A percentile compares a stretch with the other conserved stretches of the same genome.
Conservation (phyloP, 2,797 vertebrate genomes). For the Scomberomorus guttatus region DNA sequence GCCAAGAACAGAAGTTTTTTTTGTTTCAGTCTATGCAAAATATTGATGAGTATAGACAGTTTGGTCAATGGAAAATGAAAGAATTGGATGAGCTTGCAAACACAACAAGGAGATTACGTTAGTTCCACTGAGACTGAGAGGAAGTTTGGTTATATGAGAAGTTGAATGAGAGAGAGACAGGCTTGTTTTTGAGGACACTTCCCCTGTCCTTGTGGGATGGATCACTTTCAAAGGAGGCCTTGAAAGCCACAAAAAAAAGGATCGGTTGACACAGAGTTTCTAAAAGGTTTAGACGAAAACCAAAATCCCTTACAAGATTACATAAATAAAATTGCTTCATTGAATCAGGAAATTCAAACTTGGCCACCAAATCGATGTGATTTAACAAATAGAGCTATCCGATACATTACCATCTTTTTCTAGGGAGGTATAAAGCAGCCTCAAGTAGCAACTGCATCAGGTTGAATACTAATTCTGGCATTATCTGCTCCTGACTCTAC, state of each 20-base stretch:
- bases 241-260: conserved; percentile 40
- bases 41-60: not conserved
- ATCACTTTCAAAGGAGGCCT: conserved; percentile 63
- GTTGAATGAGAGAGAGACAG: conserved; percentile 34
- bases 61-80: conserved; percentile 10
- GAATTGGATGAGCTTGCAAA: not conserved
- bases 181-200: conserved; percentile 55
- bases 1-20: not conserved
- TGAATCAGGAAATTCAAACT: conserved; percentile 22
- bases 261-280: conserved; percentile 52
- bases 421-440: conserved; percentile 21
- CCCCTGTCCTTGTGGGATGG: conserved; percentile 44
- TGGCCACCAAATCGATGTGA: conserved; percentile 36
- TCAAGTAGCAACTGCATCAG: conserved; percentile 30
- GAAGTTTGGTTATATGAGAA: conserved; percentile 51
- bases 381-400: conserved; percentile 43
- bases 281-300: conserved; percentile 39
- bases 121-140: conserved; percentile 24
- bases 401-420: conserved; percentile 28
- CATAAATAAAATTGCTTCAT: conserved; percentile 37
- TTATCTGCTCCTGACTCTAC: conserved; percentile 50
- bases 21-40: not conserved
- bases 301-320: conserved; percentile 37
- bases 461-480: conserved; percentile 67
- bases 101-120: conserved; percentile 45